Conservation (phyloP, 2,797 vertebrate species). For the Amphiprion clarkii region DNA sequence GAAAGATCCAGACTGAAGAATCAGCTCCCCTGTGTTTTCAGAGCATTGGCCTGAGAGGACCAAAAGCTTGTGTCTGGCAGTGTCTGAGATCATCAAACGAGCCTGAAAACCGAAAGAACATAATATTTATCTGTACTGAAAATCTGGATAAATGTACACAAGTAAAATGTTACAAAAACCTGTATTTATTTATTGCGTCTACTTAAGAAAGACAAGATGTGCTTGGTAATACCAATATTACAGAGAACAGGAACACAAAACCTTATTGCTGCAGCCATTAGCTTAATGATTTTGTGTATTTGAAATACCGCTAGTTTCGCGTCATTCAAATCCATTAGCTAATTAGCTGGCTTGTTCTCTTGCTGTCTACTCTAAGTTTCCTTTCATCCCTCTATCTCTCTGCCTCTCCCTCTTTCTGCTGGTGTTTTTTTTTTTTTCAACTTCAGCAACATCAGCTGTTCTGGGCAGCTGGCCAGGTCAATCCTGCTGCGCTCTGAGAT, state of each 20-base stretch:
- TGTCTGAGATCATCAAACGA: conserved; percentile 96
- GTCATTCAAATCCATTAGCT: conserved; percentile 69
- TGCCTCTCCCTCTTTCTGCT: conserved; percentile 3
- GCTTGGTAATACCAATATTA: not conserved
- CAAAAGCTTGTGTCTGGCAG: conserved; percentile 94
- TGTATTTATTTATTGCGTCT: not conserved
- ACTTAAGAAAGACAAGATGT: not conserved
- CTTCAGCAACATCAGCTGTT: conserved; percentile 69
- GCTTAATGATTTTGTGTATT: conserved; percentile 39
- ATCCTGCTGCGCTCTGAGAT: conserved; percentile 73
- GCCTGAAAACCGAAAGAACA: conserved; percentile 80
- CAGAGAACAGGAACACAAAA: not conserved
- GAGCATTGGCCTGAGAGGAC: conserved; percentile 95
- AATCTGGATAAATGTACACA: not conserved
- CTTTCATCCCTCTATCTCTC: conserved; percentile 29
- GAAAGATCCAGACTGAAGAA: conserved; percentile 97
- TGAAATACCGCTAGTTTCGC: conserved; percentile 63
- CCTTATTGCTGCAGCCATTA: conserved; percentile 9
- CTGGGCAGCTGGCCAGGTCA: conserved; percentile 65
- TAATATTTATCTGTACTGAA: not conserved
- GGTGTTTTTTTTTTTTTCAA: conserved; percentile 55
- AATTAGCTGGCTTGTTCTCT: conserved; percentile 60
- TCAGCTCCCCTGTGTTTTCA: conserved; percentile 96
- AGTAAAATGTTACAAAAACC: not conserved
- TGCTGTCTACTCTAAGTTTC: conserved; percentile 25